Conservation (phyloP, 2,888 invertebrate species). For the Andrena bucephala region DNA sequence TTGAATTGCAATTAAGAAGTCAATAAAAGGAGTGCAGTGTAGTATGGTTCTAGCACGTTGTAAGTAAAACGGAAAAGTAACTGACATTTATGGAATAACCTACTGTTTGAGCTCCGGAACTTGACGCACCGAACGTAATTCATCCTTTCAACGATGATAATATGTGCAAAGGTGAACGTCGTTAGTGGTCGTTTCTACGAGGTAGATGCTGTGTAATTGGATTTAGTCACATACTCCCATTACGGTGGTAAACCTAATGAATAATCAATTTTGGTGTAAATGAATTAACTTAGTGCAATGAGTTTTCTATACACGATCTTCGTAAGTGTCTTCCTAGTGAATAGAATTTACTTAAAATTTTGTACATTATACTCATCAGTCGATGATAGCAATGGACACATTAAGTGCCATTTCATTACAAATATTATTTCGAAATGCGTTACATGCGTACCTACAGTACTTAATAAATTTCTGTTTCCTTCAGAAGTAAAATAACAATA, state of each 20-base stretch:
- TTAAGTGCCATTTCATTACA: too few relatives aligned
- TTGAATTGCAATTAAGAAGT: not conserved
- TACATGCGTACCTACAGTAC: too few relatives aligned
- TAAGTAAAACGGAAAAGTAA: not conserved
- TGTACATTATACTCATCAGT: too few relatives aligned
- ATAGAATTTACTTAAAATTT: not conserved
- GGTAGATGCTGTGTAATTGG: conserved; percentile 7
- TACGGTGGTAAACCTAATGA: conserved; percentile 13
- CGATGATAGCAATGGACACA: too few relatives aligned
- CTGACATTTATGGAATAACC: not conserved
- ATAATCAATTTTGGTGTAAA: conserved; percentile 9
- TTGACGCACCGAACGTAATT: not conserved
- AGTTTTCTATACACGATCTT: not conserved
- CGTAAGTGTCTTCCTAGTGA: not conserved
- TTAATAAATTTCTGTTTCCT: too few relatives aligned
- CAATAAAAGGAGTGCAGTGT: too few relatives aligned
- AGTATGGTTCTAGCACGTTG: not conserved
- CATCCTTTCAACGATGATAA: conserved; percentile 17
- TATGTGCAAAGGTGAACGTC: conserved; percentile 1
- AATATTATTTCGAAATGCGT: too few relatives aligned
- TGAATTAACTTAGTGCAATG: not conserved
- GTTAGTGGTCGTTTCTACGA: conserved; percentile 16
- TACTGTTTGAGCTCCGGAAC: not conserved
- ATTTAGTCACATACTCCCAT: conserved; percentile 1
- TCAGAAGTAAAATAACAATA: too few relatives aligned